Base-by-base conservation (phyloP, 2,113 vertebrate genomes). In the Felis catus region DNA sequence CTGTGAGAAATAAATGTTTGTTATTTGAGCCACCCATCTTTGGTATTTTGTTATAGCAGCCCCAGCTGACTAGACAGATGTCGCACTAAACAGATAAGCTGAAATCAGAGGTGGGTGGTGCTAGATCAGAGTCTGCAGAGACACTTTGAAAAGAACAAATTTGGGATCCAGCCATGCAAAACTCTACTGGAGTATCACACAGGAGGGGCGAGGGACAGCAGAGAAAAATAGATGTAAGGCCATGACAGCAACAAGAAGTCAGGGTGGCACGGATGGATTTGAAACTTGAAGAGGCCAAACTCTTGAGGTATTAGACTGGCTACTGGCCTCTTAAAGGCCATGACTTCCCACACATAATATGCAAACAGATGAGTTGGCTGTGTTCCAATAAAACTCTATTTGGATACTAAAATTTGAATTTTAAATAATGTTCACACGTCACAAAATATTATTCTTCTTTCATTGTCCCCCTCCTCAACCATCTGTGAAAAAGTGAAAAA, bases 71-170 rank as follows among this genome's bases (percentile, higher is more conserved):
- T 33, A 25, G 63, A 41, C 27, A 45, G 29, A 71, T 27, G 21
- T 27, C 65, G 36, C 41, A 79, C 0, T 13, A 14, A 14, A 27
- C 4, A 61, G 71, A 9, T 19, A 13, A 74, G 55, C 18, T 58
- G 29, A 9, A 76, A n/a, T 23, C 1, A 21, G 19, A 36, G 1
- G 1, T 63, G 14, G 0, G 0, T 41, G 14, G 5, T 53, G 31
- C 36, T 39, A 74, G 16, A 14, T 53, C 48, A 39, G 33, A 80
- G 33, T 10, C 45, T 48, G 1, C 25, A 58, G 45, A 63, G 55
- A 33, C 61, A 29, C 31, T 76, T 55, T 36, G 5, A 71, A 94
- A 65, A 29, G 68, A 93, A 84, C 23, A 76, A n/a, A 68, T 33
- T 29, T 93, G 61, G 27, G 6, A 58, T 79, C 48, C 18, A 51